Evolutionary conservation across 2,888 invertebrate genomes (phyloP), one percentile per base, ranked within the genome.

Genomic region (Phrixothrix hirtus): DNA sequence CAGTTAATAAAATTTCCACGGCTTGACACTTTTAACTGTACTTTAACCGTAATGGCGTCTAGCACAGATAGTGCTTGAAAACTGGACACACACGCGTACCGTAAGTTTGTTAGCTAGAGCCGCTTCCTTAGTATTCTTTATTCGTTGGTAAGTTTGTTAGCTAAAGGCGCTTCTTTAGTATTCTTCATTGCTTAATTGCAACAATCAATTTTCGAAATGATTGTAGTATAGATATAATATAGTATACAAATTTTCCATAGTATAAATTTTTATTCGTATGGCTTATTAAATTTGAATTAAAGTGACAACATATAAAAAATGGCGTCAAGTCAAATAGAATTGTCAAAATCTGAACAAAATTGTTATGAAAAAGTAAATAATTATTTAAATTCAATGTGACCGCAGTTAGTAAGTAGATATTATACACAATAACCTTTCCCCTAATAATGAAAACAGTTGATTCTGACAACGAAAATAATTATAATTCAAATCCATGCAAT

Each of bases 391-490:
- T 46, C 50, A 51, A 51, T 37, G 54, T 48, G 17, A 37, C 30
- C 13, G 14, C 48, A 47, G 38, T 37, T 36, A 49, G 29, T 38
- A 44, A 52, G 41, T 48, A 38, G 14, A 13, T 29, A 37, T 26
- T 29, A 29, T 47, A 36, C 32, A 39, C 35, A 38, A 2, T 44
- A 29, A 14, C 34, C 3, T 15, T 15, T 31, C 2, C 4, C 37
- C 42, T 34, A 36, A 42, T 15, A 26, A 64, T 64, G 63, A 62
- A 62, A 64, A 64, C 61, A 15, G 45, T 61, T 53, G 58, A 61
- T 41, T 56, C 59, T 30, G 60, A 62, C 58, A 62, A 56, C 53
- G 63, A 61, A 59, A 58, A 54, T 52, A 56, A 45, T 51, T 46
- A 44, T 17, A 54, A 53, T 39, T 52, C 55, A 17, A 56, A 55